phyloP scores from a whole-genome alignment of 2,888 invertebrate genomes.

The Falcaria lacertinaria region DNA sequence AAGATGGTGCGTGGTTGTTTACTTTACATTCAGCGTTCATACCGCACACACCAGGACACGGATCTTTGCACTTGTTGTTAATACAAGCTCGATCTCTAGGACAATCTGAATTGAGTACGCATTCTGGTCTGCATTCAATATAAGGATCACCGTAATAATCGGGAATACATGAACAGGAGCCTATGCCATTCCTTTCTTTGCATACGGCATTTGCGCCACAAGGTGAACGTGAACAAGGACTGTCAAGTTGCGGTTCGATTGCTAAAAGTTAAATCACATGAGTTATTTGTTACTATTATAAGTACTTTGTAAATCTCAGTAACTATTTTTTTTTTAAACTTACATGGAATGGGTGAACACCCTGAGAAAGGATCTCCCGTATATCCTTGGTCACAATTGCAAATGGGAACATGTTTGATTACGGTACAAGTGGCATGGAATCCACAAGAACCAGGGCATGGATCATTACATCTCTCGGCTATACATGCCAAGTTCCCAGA shows the following conservation, averaged over 20 bases:
- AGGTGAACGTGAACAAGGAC: constrained; percentile 90
- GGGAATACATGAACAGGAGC: constrained; percentile 89
- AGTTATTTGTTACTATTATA: not conserved
- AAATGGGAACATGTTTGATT: constrained; percentile 86
- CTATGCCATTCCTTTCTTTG: constrained; percentile 88
- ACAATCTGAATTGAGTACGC: constrained; percentile 93
- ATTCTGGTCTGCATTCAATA: constrained; percentile 91
- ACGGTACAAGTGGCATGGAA: constrained; percentile 84
- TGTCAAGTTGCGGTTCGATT: constrained; percentile 71
- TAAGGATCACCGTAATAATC: constrained; percentile 94
- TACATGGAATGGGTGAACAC: constrained; percentile 82
- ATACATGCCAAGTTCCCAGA: constrained; percentile 85
- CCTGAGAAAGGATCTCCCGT: constrained; percentile 90
- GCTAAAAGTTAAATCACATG: constrained; percentile 48
- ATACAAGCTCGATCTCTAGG: constrained; percentile 86
- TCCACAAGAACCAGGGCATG: constrained; percentile 88
- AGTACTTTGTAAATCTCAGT: not conserved
- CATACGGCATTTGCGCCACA: constrained; percentile 93
- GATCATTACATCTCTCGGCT: constrained; percentile 85
- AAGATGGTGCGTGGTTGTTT: constrained; percentile 89
- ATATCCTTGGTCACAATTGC: constrained; percentile 84
- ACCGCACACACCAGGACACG: constrained; percentile 90
- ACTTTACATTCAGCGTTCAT: constrained; percentile 91
- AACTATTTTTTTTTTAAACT: constrained; percentile 43
- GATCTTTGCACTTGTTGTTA: constrained; percentile 91